Conservation (phyloP, 2,888 invertebrate genomes). For the Papilio protenor region DNA sequence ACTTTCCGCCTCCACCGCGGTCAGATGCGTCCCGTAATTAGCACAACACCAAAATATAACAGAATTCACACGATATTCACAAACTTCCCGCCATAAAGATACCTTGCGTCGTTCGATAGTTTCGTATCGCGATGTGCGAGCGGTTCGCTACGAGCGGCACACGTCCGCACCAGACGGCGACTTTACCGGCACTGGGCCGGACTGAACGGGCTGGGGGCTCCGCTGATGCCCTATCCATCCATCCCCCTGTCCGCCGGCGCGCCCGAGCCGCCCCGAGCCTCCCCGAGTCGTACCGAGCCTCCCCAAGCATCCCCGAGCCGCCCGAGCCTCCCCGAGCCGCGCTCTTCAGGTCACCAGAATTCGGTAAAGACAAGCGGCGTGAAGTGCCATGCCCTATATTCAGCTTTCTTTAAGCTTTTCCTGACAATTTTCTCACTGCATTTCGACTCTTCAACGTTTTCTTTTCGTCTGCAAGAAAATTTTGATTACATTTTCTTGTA, state of each 20-base stretch:
- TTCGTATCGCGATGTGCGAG: slow-evolving; percentile 42
- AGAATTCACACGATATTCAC: slow-evolving; percentile 31
- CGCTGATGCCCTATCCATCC: background rate
- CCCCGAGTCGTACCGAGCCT: slow-evolving; percentile 42
- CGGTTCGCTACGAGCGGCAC: slow-evolving; percentile 38
- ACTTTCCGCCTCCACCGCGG: slow-evolving; percentile 22
- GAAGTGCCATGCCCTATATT: slow-evolving; percentile 71
- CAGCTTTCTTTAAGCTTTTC: slow-evolving; percentile 47
- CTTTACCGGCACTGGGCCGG: slow-evolving; percentile 59
- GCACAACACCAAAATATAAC: slow-evolving; percentile 23
- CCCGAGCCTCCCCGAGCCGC: slow-evolving; percentile 45
- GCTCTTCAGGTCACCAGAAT: slow-evolving; percentile 77
- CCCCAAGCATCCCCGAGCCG: slow-evolving; percentile 52
- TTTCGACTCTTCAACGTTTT: slow-evolving; percentile 47
- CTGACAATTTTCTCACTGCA: slow-evolving; percentile 4
- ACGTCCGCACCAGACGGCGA: slow-evolving; percentile 53
- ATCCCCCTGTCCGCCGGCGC: background rate
- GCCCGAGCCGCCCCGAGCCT: slow-evolving; percentile 50
- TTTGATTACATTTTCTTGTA: slow-evolving; percentile 38
- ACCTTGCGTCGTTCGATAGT: slow-evolving; percentile 41
- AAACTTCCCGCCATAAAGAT: slow-evolving; percentile 40
- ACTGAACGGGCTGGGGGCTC: slow-evolving; percentile 52
- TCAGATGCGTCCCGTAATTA: slow-evolving; percentile 10
- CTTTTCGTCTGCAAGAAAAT: slow-evolving; percentile 50
- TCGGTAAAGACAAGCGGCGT: slow-evolving; percentile 71